phyloP scores from a whole-genome alignment of 2,113 vertebrate species.

The Caranx melampygus region DNA sequence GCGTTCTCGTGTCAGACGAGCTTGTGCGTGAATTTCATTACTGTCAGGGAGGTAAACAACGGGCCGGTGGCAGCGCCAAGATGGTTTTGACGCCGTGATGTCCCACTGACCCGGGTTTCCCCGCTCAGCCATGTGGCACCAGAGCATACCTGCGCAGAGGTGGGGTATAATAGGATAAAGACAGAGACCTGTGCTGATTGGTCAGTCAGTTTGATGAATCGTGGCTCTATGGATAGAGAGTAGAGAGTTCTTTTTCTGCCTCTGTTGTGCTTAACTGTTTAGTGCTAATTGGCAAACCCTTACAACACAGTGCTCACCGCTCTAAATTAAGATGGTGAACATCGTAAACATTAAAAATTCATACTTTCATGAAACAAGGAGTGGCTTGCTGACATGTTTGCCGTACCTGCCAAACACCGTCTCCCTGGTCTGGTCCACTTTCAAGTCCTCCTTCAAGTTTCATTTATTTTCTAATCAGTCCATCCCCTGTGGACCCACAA shows the following conservation, averaged over 20 bases:
- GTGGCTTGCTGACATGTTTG: neutral
- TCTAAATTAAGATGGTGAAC: neutral
- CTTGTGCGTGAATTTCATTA: slow-evolving; percentile 69
- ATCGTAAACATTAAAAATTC: neutral
- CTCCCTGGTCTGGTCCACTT: slow-evolving; percentile 31
- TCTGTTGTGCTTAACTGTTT: neutral
- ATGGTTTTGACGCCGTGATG: slow-evolving; percentile 70
- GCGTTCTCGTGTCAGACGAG: slow-evolving; percentile 34
- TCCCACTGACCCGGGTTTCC: slow-evolving; percentile 4
- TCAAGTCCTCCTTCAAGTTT: slow-evolving; percentile 86
- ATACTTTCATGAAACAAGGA: neutral
- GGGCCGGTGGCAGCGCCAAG: slow-evolving; percentile 68
- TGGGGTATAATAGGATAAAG: neutral
- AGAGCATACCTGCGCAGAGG: neutral
- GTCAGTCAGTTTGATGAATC: neutral
- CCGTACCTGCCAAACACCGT: slow-evolving; percentile 57
- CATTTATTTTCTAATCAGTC: slow-evolving; percentile 92
- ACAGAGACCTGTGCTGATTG: neutral
- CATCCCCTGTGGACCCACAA: slow-evolving; percentile 83
- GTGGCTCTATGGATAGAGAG: too few species aligned
- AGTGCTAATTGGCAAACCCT: neutral
- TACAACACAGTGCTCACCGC: neutral
- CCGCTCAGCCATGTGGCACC: slow-evolving; percentile 67
- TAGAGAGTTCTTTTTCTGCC: neutral
- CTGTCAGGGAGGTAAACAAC: slow-evolving; percentile 62